Base-by-base conservation (phyloP, 2,797 vertebrate genomes). In the Crocodylus rhombifer region DNA sequence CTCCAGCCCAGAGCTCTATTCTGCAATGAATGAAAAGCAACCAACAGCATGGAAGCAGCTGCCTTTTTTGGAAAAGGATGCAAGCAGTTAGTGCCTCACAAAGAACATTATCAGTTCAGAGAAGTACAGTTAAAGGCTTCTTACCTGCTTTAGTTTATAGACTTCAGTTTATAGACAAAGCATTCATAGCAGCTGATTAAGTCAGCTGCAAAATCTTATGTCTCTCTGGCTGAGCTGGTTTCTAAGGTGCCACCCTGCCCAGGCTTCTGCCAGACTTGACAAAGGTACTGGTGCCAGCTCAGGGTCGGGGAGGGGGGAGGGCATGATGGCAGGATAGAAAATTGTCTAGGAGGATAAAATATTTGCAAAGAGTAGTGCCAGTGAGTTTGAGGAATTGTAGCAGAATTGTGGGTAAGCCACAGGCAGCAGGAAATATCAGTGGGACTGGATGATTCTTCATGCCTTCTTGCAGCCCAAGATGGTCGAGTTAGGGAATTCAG, bases 121-220 rank as follows among this genome's bases (percentile, higher is more conserved):
- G 20, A 74, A 65, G 64, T 74, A 75, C 56, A 84, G 73, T 64
- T 26, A 89, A 55, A 79, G 28, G 76, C 60, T 36, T 63, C 77
- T 79, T 79, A 89, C 33, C 81, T 42, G 76, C 60, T 83, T 89
- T 79, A 84, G 74, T 84, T 79, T 79, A 89, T 60, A 64, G 62
- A 79, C 21, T 83, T 84, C 75, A 89, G 42, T 51, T 51, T 51
- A 51, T 51, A 51, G 42, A 51, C 42, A 11, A 51, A 51, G 42
- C 42, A 51, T 51, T 51, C 42, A 51, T 51, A 51, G 42, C 42
- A 51, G 42, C 42, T 51, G 10, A 51, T 51, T 51, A 51, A 51
- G 42, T 51, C 42, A 51, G 42, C 42, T 51, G 42, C 10, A 51
- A 51, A 51, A 51, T 9, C 42, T 51, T 51, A 11, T 51, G 10